These are phyloP conservation scores for Acronicta alni DNA, from an alignment of 2,888 invertebrate genomes.

Conservation along the genomic window DNA sequence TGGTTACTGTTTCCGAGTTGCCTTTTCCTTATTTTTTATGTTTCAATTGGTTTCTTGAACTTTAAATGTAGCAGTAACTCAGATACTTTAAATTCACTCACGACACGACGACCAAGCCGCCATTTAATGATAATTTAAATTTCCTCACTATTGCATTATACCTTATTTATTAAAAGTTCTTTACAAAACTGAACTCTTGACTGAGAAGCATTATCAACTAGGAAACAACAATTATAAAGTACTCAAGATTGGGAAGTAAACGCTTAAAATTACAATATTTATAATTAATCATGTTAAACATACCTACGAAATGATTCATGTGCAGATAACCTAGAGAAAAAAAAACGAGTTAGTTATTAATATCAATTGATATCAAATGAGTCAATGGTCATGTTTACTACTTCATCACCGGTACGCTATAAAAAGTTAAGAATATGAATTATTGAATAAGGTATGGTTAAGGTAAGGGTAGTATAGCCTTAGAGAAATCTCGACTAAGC, in stretches of 20 bases:
- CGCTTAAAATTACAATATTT: background rate
- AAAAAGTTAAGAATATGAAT: too few species aligned
- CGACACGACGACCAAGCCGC: too few species aligned
- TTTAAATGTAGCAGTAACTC: slow-evolving; percentile 14
- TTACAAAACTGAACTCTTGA: too few species aligned
- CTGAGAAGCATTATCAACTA: too few species aligned
- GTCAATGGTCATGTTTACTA: slow-evolving; percentile 12
- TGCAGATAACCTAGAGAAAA: slow-evolving; percentile 13
- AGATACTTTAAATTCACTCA: slow-evolving; percentile 1
- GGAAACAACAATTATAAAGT: background rate
- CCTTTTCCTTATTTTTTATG: slow-evolving; percentile 53
- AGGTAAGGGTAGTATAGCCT: too few species aligned
- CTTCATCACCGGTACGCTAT: too few species aligned
- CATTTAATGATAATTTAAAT: background rate
- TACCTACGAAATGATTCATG: slow-evolving; percentile 6
- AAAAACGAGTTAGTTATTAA: slow-evolving; percentile 22
- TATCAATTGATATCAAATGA: slow-evolving; percentile 34
- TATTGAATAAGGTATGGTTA: too few species aligned
- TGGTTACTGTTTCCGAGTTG: slow-evolving; percentile 52
- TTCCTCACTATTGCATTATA: background rate
- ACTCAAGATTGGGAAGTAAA: slow-evolving; percentile 10
- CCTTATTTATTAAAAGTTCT: too few species aligned
- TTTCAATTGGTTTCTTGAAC: slow-evolving; percentile 43
- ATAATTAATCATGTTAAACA: slow-evolving; percentile 1
- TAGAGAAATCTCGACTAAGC: too few species aligned